These are phyloP conservation scores for Lycophotia porphyrea DNA, from an alignment of 2,888 invertebrate species.

Conservation along the genomic window DNA sequence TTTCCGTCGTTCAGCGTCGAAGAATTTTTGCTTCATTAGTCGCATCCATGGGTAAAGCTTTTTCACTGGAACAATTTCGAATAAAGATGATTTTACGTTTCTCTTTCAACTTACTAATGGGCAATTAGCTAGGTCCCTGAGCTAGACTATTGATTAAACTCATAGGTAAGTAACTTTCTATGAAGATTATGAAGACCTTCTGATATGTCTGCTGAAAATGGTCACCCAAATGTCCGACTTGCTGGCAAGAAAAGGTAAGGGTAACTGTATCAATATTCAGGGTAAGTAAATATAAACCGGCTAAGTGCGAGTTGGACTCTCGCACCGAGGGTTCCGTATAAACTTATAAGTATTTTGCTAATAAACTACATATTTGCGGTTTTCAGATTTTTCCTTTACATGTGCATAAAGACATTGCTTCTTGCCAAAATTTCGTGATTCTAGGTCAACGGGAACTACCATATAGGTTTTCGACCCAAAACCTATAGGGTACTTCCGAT, in stretches of 20 bases:
- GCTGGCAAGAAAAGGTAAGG: background rate
- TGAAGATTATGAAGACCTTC: background rate
- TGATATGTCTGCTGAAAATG: background rate
- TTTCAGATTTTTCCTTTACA: too few species aligned
- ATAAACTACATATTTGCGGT: too few species aligned
- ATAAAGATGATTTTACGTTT: conserved; percentile 13
- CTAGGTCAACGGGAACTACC: too few species aligned
- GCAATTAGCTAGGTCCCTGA: conserved; percentile 5
- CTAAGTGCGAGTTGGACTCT: too few species aligned
- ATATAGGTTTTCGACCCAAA: too few species aligned
- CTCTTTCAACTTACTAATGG: conserved; percentile 17
- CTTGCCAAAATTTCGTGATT: too few species aligned
- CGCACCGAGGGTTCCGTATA: too few species aligned
- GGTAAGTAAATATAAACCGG: background rate
- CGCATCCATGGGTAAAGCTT: conserved; percentile 7
- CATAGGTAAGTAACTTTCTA: background rate
- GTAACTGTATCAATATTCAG: background rate
- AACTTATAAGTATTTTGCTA: too few species aligned
- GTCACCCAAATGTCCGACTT: background rate
- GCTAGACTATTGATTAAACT: background rate
- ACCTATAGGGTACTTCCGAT: too few species aligned
- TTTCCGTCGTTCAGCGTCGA: conserved; percentile 13
- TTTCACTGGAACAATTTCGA: conserved; percentile 7
- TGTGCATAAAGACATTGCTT: too few species aligned
- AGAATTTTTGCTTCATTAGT: conserved; percentile 39